Evolutionary conservation across 2,797 vertebrate species (phyloP), one percentile per base, ranked within the genome.

Genomic region (Mallotus villosus): DNA sequence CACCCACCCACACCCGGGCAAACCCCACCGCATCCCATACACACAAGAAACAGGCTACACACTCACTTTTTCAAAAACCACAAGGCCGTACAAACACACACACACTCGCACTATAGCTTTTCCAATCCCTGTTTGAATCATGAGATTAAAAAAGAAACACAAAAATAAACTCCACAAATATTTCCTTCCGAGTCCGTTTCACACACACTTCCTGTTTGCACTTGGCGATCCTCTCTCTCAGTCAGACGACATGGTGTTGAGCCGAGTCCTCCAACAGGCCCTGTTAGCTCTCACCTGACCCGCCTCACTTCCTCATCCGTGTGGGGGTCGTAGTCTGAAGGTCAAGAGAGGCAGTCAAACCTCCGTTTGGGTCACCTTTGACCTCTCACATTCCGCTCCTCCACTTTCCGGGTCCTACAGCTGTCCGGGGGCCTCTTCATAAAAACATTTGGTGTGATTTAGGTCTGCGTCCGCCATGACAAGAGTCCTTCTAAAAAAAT

Each of bases 111-210:
- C 76, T 81, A 76, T 76, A 84, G 77, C 81, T 34, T 82, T 82
- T 74, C 75, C 73, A 70, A 4, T 21, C 73, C 75, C 68, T 71
- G 7, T 70, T 77, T 62, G 80, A 82, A 74, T 79, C 63, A 86
- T 74, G 79, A 83, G 80, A 77, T 86, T 86, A 84, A 82, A 90
- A 89, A 89, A 82, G 67, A 85, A 88, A 85, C 82, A 84, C 81
- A 90, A 89, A 91, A 92, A 90, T 81, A 82, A 89, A 90, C 86
- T 91, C 89, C 80, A 90, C 89, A 87, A 85, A 79, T 83, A 86
- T 84, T 84, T 84, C 83, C 85, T 83, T 87, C 81, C 80, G 74
- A 77, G 84, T 87, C 77, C 72, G 67, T 77, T 69, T 71, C 76
- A 65, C 69, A 3, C 32, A 34, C 16, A 8, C 82, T 71, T 80